phyloP scores from a whole-genome alignment of 2,113 vertebrate species.

The Microtus ochrogaster region DNA sequence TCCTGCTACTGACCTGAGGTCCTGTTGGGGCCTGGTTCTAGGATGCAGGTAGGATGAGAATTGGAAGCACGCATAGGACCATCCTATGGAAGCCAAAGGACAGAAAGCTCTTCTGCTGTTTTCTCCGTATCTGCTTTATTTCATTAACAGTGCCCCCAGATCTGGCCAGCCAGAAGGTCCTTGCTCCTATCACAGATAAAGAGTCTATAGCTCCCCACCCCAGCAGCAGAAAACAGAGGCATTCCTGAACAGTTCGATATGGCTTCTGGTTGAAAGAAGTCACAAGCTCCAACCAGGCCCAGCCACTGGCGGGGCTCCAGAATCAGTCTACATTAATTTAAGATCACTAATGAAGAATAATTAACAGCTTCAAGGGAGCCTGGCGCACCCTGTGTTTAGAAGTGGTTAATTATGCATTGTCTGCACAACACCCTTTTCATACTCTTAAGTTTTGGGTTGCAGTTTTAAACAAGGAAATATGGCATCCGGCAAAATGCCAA shows the following conservation, averaged over 20 bases:
- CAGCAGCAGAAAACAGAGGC: not conserved
- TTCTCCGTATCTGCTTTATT: not conserved
- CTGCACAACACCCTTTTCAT: conserved; percentile 70
- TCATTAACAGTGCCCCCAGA: not conserved
- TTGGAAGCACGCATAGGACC: not conserved
- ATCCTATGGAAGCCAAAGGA: accelerated
- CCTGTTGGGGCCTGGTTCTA: not conserved
- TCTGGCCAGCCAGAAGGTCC: not conserved
- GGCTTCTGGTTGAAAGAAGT: not conserved
- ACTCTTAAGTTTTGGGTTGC: conserved; percentile 54
- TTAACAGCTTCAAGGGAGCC: conserved; percentile 76
- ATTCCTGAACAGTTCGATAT: not conserved
- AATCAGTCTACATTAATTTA: conserved; percentile 75
- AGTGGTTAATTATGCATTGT: conserved; percentile 75
- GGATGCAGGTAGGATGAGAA: not conserved
- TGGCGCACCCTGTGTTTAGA: conserved; percentile 71
- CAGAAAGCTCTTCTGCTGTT: not conserved
- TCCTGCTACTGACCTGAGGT: accelerated
- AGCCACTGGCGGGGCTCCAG: conserved; percentile 69
- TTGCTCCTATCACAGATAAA: accelerated
- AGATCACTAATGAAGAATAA: conserved; percentile 81
- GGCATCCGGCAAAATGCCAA: not conserved
- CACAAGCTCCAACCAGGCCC: not conserved
- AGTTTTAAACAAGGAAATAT: conserved; percentile 43
- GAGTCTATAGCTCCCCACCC: accelerated